Percentiles rank a stretch among this genome's conserved stretches.
Conservation (phyloP, 2,888 invertebrate genomes). For the Ochropacha duplaris region DNA sequence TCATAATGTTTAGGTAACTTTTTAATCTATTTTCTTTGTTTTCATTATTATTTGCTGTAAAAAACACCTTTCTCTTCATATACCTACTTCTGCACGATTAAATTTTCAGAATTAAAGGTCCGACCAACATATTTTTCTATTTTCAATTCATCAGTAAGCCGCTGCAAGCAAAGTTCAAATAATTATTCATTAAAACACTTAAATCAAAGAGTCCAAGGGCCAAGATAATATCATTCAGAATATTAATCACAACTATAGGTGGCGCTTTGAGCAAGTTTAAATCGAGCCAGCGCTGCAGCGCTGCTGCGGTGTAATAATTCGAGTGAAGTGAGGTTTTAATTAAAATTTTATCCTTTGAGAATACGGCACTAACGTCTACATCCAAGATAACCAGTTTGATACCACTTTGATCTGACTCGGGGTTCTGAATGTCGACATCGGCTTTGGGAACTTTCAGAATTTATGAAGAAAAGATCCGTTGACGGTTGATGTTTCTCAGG, state of each 20-base stretch:
- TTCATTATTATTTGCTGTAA: too few relatives aligned
- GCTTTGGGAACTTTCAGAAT: not conserved
- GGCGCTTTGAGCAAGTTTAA: slow-evolving; percentile 11
- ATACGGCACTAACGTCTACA: slow-evolving; percentile 8
- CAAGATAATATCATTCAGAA: not conserved
- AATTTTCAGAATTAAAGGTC: too few relatives aligned
- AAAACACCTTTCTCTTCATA: too few relatives aligned
- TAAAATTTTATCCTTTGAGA: slow-evolving; percentile 35
- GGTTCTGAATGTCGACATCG: not conserved
- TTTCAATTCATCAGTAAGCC: not conserved
- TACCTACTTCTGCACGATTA: too few relatives aligned
- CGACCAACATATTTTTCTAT: too few relatives aligned
- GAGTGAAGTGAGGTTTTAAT: slow-evolving; percentile 19
- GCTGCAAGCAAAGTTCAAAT: not conserved
- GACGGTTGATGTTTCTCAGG: too few relatives aligned
- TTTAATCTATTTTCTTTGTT: too few relatives aligned
- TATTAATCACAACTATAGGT: slow-evolving; percentile 1
- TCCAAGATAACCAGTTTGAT: slow-evolving; percentile 13
- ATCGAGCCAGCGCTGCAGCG: slow-evolving; percentile 11
- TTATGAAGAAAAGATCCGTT: too few relatives aligned
- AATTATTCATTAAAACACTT: not conserved
- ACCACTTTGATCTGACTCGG: slow-evolving; percentile 3
- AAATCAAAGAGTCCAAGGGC: not conserved
- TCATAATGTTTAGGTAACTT: too few relatives aligned
- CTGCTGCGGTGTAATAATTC: slow-evolving; percentile 19